These are phyloP conservation scores for Stercorarius parasiticus DNA, from an alignment of 2,113 vertebrate species.

Conservation along the genomic window DNA sequence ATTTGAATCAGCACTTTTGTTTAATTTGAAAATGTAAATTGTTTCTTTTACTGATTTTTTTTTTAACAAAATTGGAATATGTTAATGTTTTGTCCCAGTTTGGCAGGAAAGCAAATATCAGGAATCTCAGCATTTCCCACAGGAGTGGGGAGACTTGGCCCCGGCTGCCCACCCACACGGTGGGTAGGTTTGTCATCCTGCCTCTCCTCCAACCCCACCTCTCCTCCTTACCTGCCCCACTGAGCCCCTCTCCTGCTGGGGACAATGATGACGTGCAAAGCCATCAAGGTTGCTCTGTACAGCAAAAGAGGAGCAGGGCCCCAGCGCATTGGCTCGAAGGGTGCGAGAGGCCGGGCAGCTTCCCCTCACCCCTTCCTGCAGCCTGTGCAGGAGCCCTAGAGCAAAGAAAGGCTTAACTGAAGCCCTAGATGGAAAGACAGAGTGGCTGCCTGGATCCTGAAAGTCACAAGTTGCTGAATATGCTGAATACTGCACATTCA, in stretches of 20 bases:
- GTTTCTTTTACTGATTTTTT: background rate
- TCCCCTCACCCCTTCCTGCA: background rate
- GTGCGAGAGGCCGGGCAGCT: background rate
- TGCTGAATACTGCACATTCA: background rate
- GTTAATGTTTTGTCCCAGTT: background rate
- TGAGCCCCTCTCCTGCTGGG: background rate
- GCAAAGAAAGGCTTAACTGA: slow-evolving; percentile 7
- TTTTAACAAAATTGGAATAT: background rate
- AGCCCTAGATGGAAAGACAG: background rate
- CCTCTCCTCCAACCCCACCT: background rate
- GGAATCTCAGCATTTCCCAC: background rate
- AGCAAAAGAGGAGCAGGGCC: background rate
- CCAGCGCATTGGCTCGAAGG: accelerated
- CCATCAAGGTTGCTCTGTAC: background rate
- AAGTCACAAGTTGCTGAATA: background rate
- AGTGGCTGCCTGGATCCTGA: background rate
- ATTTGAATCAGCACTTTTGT: slow-evolving; percentile 10
- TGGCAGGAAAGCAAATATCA: slow-evolving; percentile 27
- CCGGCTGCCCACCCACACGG: background rate
- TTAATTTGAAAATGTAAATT: background rate
- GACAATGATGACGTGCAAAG: background rate
- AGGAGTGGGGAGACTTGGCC: background rate
- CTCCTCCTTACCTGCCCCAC: background rate
- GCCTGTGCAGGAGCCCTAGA: background rate
- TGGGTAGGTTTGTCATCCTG: background rate